phyloP scores from a whole-genome alignment of 2,797 vertebrate species.

The Zenarchopterus dispar region DNA sequence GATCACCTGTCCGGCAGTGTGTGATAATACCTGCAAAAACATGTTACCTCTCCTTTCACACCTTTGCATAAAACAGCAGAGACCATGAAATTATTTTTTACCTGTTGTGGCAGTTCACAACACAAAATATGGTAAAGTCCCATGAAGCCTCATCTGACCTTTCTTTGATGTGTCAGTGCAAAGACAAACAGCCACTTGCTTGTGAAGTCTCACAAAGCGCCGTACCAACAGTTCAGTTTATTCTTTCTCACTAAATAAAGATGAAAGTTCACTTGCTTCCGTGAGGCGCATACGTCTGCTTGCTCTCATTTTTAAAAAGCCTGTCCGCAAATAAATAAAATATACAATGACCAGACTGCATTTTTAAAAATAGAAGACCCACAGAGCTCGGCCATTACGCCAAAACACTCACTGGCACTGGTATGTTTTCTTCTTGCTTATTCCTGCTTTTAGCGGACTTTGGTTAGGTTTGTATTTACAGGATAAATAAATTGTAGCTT shows the following conservation, averaged over 20 bases:
- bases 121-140: slow-evolving; percentile 52
- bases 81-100: slow-evolving; percentile 4
- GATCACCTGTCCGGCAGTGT: slow-evolving; percentile 8
- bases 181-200: slow-evolving; percentile 44
- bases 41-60: slow-evolving; percentile 1
- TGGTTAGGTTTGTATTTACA: slow-evolving; percentile 25
- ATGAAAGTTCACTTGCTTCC: slow-evolving; percentile 44
- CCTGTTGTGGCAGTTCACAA: slow-evolving; percentile 23
- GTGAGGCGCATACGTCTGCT: slow-evolving; percentile 16
- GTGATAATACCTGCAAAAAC: neutral
- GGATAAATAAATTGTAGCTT: slow-evolving; percentile 15
- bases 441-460: slow-evolving; percentile 36
- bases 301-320: slow-evolving; percentile 38
- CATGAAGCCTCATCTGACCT: slow-evolving; percentile 59
- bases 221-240: slow-evolving; percentile 28
- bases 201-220: slow-evolving; percentile 19
- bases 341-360: slow-evolving; percentile 59
- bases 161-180: slow-evolving; percentile 60
- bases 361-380: slow-evolving; percentile 62
- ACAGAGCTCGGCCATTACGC: slow-evolving; percentile 25
- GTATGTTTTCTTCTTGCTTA: slow-evolving; percentile 39
- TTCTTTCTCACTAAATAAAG: slow-evolving; percentile 16
- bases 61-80: slow-evolving; percentile 8
- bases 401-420: slow-evolving; percentile 11
- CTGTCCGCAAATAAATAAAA: slow-evolving; percentile 68